phyloP scores from a whole-genome alignment of 2,113 vertebrate genomes.

The Rissa tridactyla region DNA sequence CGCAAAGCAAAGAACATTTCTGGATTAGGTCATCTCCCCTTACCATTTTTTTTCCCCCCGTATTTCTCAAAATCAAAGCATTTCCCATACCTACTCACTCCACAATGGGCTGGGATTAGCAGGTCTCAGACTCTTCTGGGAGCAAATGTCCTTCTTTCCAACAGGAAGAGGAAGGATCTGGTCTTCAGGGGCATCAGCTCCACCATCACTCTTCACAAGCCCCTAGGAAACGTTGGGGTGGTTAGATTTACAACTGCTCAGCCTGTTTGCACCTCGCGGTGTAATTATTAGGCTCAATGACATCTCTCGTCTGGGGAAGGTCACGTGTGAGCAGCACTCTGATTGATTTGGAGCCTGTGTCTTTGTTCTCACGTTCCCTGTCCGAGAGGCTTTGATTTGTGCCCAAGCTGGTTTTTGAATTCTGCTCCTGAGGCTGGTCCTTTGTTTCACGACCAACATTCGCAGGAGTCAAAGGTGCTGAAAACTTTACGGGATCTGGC shows the following conservation, averaged over 20 bases:
- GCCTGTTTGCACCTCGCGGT: not conserved
- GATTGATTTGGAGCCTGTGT: not conserved
- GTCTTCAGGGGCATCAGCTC: not conserved
- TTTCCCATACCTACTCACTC: fast-evolving
- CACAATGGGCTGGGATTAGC: not conserved
- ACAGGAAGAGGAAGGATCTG: not conserved
- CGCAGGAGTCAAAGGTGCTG: fast-evolving
- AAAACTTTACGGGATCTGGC: not conserved
- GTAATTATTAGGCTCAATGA: not conserved
- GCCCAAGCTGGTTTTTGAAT: not conserved
- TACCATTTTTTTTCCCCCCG: fast-evolving
- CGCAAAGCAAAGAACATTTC: not conserved
- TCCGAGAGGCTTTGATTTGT: not conserved
- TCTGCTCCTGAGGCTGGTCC: fast-evolving
- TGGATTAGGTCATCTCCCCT: not conserved
- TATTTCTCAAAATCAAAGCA: not conserved
- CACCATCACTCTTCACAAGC: not conserved
- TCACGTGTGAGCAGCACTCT: not conserved
- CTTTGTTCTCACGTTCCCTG: constrained; percentile 10
- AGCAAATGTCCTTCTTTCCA: not conserved
- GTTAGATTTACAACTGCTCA: not conserved
- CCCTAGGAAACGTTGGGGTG: not conserved
- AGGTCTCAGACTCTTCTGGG: not conserved
- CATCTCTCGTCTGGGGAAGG: not conserved
- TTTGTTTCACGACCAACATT: not conserved